Evolutionary conservation across 2,113 vertebrate species (phyloP).

Genomic region (Dicaeum eximium): DNA sequence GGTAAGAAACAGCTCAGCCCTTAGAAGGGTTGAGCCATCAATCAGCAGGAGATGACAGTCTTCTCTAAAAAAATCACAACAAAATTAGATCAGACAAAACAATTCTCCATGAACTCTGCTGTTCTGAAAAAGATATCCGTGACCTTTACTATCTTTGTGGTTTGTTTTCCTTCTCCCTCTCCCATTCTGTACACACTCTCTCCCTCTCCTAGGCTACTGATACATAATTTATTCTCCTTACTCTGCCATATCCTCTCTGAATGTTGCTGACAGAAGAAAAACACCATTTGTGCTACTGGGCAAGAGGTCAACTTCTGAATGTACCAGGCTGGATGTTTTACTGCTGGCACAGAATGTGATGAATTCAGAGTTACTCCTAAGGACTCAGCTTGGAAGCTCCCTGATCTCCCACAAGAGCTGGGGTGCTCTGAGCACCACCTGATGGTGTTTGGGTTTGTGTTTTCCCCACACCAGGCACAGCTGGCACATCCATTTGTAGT

Average conservation of each 20-base stretch:
- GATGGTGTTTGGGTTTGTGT: rapidly evolving
- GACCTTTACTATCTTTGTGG: not conserved
- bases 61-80: not conserved
- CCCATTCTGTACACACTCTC: not conserved
- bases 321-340: not conserved
- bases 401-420: not conserved
- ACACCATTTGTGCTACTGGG: not conserved
- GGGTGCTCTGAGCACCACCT: not conserved
- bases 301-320: not conserved
- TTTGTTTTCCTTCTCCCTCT: not conserved
- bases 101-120: not conserved
- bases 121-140: not conserved
- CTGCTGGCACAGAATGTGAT: rapidly evolving
- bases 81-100: not conserved
- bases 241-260: not conserved
- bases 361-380: not conserved
- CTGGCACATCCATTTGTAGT: not conserved
- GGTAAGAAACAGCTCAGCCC: not conserved
- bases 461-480: not conserved
- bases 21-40: not conserved
- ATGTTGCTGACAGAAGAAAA: not conserved
- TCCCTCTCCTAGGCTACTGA: not conserved
- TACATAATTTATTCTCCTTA: not conserved
- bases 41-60: not conserved
- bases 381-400: not conserved